phyloP scores from a whole-genome alignment of 2,797 vertebrate genomes.

The Protosalanx chinensis region DNA sequence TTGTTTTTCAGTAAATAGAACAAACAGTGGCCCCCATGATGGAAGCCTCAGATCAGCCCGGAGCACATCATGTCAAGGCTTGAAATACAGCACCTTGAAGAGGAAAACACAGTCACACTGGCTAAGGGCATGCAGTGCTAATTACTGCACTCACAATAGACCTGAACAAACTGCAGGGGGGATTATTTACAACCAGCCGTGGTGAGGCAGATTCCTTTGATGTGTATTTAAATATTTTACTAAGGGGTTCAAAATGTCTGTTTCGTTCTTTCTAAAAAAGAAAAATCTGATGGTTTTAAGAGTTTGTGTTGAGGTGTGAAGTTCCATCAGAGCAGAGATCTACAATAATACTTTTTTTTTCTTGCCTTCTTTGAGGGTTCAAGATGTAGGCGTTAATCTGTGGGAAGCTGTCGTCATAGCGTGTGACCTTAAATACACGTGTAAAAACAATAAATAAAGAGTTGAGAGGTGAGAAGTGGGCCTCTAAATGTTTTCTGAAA shows the following conservation, averaged over 20 bases:
- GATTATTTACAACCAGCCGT: not conserved
- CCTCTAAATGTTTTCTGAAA: not conserved
- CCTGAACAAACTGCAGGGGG: not conserved
- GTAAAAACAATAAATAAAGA: too few relatives aligned
- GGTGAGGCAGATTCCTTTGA: not conserved
- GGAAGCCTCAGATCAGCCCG: not conserved
- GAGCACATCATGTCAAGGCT: constrained; percentile 6
- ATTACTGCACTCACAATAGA: not conserved
- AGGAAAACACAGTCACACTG: not conserved
- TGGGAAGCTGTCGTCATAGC: not conserved
- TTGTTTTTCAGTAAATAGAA: not conserved
- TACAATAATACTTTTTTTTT: too few relatives aligned
- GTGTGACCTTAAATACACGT: not conserved
- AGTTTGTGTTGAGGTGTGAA: too few relatives aligned
- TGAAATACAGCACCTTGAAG: constrained; percentile 21
- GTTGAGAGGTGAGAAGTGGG: not conserved
- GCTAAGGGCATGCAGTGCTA: constrained; percentile 1
- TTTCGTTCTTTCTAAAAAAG: too few relatives aligned
- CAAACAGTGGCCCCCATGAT: not conserved
- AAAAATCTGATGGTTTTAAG: too few relatives aligned
- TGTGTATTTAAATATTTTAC: too few relatives aligned
- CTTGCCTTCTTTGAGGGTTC: too few relatives aligned
- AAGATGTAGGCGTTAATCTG: too few relatives aligned
- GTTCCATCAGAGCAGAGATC: too few relatives aligned
- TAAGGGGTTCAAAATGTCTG: too few relatives aligned